These are phyloP conservation scores for Egretta garzetta DNA, from an alignment of 2,113 vertebrate species.

Conservation along the genomic window DNA sequence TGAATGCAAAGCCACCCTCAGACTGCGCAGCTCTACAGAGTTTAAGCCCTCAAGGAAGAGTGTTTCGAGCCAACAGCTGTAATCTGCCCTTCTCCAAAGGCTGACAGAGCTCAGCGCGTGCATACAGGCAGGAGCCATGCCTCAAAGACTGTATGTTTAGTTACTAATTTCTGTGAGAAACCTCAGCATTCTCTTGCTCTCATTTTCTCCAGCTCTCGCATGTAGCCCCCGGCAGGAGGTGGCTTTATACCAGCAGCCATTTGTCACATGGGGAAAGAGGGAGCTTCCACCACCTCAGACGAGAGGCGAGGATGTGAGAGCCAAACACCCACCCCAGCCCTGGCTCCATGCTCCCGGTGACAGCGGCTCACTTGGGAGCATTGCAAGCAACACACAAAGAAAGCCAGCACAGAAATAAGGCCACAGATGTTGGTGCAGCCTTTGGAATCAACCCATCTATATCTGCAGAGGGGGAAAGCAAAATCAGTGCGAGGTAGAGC, in stretches of 20 bases:
- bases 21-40: neutral
- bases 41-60: neutral
- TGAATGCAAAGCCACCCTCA: neutral
- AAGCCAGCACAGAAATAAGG: neutral
- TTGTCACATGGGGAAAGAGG: neutral
- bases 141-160: neutral
- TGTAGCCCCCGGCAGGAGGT: neutral
- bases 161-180: neutral
- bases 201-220: neutral
- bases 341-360: neutral
- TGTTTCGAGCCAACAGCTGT: neutral
- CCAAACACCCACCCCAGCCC: neutral
- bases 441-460: neutral
- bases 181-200: neutral
- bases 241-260: neutral
- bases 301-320: neutral
- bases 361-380: neutral
- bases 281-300: fast-evolving
- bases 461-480: neutral
- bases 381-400: neutral
- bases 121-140: neutral
- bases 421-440: neutral
- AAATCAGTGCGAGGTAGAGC: neutral
- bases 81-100: neutral
- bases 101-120: neutral